phyloP scores from a whole-genome alignment of 2,113 vertebrate species.

The Anguilla rostrata region DNA sequence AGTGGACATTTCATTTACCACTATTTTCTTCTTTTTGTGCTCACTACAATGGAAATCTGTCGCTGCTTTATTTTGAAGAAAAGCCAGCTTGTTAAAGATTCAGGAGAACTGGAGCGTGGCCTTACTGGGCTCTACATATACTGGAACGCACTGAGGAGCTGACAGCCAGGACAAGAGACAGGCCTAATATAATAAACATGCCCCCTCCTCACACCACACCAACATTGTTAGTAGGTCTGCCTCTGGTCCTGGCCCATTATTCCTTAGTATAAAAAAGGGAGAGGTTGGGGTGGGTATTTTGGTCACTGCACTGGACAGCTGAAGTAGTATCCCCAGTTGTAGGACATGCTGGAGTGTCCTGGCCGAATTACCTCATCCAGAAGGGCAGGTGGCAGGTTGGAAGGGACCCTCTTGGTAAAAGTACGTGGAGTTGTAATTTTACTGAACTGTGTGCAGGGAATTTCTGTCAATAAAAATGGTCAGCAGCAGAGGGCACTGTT shows the following conservation, averaged over 20 bases:
- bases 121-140: background rate
- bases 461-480: background rate
- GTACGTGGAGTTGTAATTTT: background rate
- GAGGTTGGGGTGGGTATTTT: too few relatives aligned
- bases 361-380: too few relatives aligned
- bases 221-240: too few relatives aligned
- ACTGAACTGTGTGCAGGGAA: background rate
- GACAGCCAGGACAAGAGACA: background rate
- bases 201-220: too few relatives aligned
- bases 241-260: too few relatives aligned
- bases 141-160: background rate
- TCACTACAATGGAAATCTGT: background rate
- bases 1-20: background rate
- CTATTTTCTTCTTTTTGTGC: background rate
- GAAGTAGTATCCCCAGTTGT: too few relatives aligned
- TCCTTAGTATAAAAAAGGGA: too few relatives aligned
- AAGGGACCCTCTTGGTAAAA: too few relatives aligned
- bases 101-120: background rate
- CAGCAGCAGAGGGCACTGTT: background rate
- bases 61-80: background rate
- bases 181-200: background rate
- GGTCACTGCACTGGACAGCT: too few relatives aligned
- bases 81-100: background rate
- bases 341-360: too few relatives aligned
- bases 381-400: too few relatives aligned